A percentile compares a stretch with the other conserved stretches of the same genome.
Evolutionary conservation across 2,888 invertebrate genomes (phyloP).

Genomic region (Augiades crinisus): DNA sequence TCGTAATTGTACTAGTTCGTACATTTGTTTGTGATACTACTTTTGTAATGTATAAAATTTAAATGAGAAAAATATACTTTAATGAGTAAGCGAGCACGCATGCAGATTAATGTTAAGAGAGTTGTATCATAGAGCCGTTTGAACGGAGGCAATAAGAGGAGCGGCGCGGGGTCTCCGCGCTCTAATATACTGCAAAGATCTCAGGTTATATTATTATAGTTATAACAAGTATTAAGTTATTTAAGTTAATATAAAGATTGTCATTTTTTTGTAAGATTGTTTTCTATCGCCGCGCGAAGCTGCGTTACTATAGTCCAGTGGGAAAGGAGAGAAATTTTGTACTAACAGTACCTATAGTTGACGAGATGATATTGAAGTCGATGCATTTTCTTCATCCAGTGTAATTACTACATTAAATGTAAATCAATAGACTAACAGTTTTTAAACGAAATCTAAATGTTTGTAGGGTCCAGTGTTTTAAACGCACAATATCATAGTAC

Average conservation of each 20-base stretch:
- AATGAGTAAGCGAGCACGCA: slow-evolving; percentile 70
- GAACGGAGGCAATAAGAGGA: slow-evolving; percentile 54
- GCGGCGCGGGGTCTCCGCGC: slow-evolving; percentile 36
- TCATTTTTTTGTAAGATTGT: slow-evolving; percentile 76
- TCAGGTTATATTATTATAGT: slow-evolving; percentile 79
- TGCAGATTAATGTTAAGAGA: slow-evolving; percentile 61
- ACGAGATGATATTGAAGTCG: slow-evolving; percentile 56
- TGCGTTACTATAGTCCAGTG: slow-evolving; percentile 59
- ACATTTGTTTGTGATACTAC: slow-evolving; percentile 83
- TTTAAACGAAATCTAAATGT: slow-evolving; percentile 78
- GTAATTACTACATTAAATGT: slow-evolving; percentile 72
- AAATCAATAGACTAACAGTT: slow-evolving; percentile 76
- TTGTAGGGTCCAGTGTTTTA: slow-evolving; percentile 80
- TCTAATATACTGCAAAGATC: slow-evolving; percentile 70
- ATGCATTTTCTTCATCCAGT: slow-evolving; percentile 76
- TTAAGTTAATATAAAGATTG: slow-evolving; percentile 79
- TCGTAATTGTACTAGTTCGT: slow-evolving; percentile 79
- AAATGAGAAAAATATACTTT: slow-evolving; percentile 73
- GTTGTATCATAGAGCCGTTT: slow-evolving; percentile 50
- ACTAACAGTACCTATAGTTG: slow-evolving; percentile 55
- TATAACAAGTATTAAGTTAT: slow-evolving; percentile 81
- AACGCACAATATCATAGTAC: slow-evolving; percentile 80
- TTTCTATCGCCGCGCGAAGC: slow-evolving; percentile 61
- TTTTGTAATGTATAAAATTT: slow-evolving; percentile 80
- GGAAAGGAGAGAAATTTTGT: slow-evolving; percentile 50